Evolutionary conservation across 1,140 invertebrate species (phyloP), one percentile per base, ranked within the genome.

Genomic region (Drosophila pseudoananassae): DNA sequence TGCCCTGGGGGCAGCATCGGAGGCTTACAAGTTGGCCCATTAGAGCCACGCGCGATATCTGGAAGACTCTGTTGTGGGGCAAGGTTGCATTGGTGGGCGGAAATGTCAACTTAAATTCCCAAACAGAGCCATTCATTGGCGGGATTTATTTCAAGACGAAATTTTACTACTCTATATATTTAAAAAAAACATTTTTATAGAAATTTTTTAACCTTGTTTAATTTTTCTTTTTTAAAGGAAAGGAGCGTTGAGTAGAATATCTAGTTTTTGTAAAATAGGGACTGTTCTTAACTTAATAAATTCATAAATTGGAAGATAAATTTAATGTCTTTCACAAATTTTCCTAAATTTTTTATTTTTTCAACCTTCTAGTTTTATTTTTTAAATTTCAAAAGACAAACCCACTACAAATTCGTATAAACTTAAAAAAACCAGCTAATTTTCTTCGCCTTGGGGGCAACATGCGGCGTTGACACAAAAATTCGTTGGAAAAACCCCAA

Each of bases 401-500:
- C 40, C n/a, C 4, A 46, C 20, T 68, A 25, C 38, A 23, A 68
- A 53, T 55, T 55, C 40, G 20, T 4, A 4, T 0, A 69, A 49
- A 31, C n/a, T 23, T 17, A 17, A 17, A 23, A 29, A 49, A 31
- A 53, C 29, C 14, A 33, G 29, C 40, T 14, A 15, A 25, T 40
- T 27, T 52, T 64, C 25, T n/a, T 1, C 20, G 15, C 46, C 69
- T 46, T 14, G n/a, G 38, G 79, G 66, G 63, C 80, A 63, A 76
- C 71, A 76, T 76, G 77, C 66, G 73, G 72, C 76, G 72, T 74
- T 87, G 76, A 80, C 70, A 89, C 69, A 85, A 81, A 75, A 78
- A 70, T 79, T 71, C 59, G 64, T 88, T 73, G 55, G 65, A 61
- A 66, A 78, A 72, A 61, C 54, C 69, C 51, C 52, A 14, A 69